Percentiles rank a stretch among this genome's conserved stretches.
These are phyloP conservation scores for Hemaris fuciformis DNA, from an alignment of 2,888 invertebrate species.

Conservation along the genomic window DNA sequence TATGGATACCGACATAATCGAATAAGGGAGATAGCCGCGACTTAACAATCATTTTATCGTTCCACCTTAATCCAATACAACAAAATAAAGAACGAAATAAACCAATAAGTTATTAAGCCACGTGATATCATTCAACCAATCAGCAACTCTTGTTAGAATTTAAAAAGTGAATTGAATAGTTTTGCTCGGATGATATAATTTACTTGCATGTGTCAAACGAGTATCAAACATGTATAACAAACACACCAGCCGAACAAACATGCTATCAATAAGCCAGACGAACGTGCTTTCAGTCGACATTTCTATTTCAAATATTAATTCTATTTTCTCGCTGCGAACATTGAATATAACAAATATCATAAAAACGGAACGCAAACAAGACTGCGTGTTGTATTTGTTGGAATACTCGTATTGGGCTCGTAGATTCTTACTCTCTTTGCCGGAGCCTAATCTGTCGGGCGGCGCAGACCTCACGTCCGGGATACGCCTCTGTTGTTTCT, in stretches of 20 bases:
- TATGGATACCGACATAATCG: conserved; percentile 60
- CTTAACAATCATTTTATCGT: conserved; percentile 3
- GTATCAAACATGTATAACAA: not conserved
- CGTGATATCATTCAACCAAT: too few species aligned
- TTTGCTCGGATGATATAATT: too few species aligned
- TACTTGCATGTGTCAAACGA: too few species aligned
- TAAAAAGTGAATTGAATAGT: too few species aligned
- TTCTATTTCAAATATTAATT: conserved; percentile 58
- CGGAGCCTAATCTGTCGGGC: conserved; percentile 64
- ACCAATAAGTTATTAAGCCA: not conserved
- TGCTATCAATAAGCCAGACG: conserved; percentile 30
- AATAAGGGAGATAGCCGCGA: conserved; percentile 50
- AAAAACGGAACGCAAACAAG: conserved; percentile 76
- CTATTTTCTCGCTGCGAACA: conserved; percentile 43
- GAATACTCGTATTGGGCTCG: conserved; percentile 58
- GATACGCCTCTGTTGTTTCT: conserved; percentile 66
- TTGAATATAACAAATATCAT: conserved; percentile 60
- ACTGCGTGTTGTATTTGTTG: conserved; percentile 63
- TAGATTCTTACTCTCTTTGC: conserved; percentile 70
- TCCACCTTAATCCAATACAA: not conserved
- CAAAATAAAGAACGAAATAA: not conserved
- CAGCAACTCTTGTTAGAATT: too few species aligned
- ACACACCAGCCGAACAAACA: not conserved
- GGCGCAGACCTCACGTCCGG: conserved; percentile 65
- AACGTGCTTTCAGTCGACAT: conserved; percentile 53